Base-by-base conservation (phyloP, 2,113 vertebrate species). In the Clupea harengus region DNA sequence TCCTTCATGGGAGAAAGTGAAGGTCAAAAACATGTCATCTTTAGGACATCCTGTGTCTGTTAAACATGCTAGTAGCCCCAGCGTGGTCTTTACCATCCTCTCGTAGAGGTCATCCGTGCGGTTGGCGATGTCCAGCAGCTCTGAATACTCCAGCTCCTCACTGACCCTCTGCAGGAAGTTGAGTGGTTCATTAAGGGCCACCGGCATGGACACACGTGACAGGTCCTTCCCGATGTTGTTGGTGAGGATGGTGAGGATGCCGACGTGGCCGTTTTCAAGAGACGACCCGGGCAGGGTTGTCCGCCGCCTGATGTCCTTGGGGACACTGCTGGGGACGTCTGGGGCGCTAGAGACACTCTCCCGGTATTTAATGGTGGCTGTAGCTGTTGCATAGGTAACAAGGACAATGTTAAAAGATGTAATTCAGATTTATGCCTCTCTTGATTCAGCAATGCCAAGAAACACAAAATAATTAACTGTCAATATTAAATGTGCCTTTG, bases 211-310 rank as follows among this genome's bases (percentile, higher is more conserved):
- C 17, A 98, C 95, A 6, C 97, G 95, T 0, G 97, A 98, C 90
- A 98, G 93, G 91, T 98, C 97, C 83, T 98, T 98, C 28, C 97
- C 97, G 0, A 98, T 97, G 94, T 98, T 98, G 95, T 97, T 98
- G 83, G 97, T 95, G 25, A 98, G 94, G 44, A 98, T 97, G 88
- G 93, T 93, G 95, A 97, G 97, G 89, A 98, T 93, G 85, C 97
- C 97, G 11, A 98, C 95, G 25, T 98, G 96, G 3, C 94, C 94
- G 87, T 97, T 94, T 2, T 97, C 96, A 0, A 93, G 44, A 0
- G 94, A 92, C 6, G 93, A 90, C 0, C 96, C 96, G 0, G 96
- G 96, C 28, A 98, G 92, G 67, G 90, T 86, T n/a, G 92, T 96
- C 57, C 97, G 95, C 0, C 95, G 94, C 2, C 94, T 93, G 85